Conservation (phyloP, 2,888 invertebrate species). For the Cheilosia soror region DNA sequence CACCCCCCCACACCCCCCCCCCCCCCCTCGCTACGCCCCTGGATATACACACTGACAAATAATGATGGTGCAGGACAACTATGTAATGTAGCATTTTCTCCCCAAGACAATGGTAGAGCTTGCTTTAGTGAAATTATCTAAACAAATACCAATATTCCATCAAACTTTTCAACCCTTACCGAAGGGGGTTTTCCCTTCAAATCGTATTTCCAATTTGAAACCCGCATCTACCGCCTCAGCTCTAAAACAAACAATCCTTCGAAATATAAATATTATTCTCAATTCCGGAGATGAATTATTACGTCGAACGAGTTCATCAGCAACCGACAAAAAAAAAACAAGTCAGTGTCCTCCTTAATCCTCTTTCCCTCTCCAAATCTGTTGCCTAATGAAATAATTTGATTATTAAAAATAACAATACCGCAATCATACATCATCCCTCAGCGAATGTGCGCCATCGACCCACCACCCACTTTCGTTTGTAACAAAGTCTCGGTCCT, state of each 20-base stretch:
- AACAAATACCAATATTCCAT: too few species aligned
- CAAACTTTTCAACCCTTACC: too few species aligned
- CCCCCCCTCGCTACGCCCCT: too few species aligned
- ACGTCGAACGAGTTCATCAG: neutral
- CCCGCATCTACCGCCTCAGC: too few species aligned
- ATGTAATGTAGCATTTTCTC: too few species aligned
- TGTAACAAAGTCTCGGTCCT: slow-evolving; percentile 4
- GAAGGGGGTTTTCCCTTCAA: neutral
- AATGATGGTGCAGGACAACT: too few species aligned
- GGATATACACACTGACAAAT: too few species aligned
- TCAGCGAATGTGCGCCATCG: neutral
- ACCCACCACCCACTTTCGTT: slow-evolving; percentile 39
- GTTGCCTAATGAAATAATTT: slow-evolving; percentile 62
- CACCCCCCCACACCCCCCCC: too few species aligned
- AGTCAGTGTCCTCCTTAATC: neutral
- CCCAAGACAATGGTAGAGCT: too few species aligned
- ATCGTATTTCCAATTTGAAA: neutral
- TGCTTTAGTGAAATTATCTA: too few species aligned
- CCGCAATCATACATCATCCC: slow-evolving; percentile 49
- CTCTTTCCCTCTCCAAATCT: neutral
- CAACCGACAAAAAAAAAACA: neutral
- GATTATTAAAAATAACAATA: slow-evolving; percentile 68
- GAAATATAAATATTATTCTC: neutral
- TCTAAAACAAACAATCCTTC: neutral
- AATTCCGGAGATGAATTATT: neutral